A percentile compares a stretch with the other conserved stretches of the same genome.
Conservation (phyloP, 2,888 invertebrate species). For the Vesta saturnalis region DNA sequence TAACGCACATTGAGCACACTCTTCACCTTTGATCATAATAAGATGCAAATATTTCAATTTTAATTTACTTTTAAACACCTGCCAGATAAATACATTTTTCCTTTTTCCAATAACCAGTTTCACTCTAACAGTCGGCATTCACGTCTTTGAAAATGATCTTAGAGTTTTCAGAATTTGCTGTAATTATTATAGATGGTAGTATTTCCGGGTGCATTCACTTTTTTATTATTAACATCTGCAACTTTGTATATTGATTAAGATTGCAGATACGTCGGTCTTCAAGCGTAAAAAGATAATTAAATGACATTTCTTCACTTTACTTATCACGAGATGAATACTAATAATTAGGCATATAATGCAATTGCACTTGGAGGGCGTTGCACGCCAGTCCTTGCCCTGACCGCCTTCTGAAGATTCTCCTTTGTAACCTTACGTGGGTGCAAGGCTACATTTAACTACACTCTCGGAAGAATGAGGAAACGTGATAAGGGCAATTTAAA, state of each 20-base stretch:
- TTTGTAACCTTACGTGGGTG: conserved; percentile 26
- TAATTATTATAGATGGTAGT: conserved; percentile 16
- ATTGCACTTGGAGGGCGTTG: conserved; percentile 25
- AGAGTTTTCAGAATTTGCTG: conserved; percentile 11
- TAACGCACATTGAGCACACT: not conserved
- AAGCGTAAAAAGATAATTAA: conserved; percentile 7
- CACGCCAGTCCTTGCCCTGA: conserved; percentile 29
- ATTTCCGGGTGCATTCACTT: conserved; percentile 29
- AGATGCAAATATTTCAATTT: not conserved
- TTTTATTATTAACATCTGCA: conserved; percentile 22
- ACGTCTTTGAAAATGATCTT: conserved; percentile 16
- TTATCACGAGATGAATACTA: not conserved
- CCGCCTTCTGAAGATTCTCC: conserved; percentile 30
- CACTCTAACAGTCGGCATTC: conserved; percentile 10
- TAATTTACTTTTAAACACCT: not conserved
- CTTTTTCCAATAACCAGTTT: conserved; percentile 13
- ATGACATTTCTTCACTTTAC: conserved; percentile 6
- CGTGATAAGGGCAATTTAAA: not conserved
- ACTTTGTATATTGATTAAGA: not conserved
- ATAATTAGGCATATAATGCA: conserved; percentile 12
- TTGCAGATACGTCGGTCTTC: not conserved
- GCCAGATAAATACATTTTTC: not conserved
- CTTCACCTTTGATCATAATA: not conserved
- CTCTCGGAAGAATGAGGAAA: not conserved
- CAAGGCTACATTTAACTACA: conserved; percentile 15